Percentiles rank a stretch among this genome's conserved stretches.
phyloP scores from a whole-genome alignment of 2,113 vertebrate genomes.

The Tetrax tetrax region DNA sequence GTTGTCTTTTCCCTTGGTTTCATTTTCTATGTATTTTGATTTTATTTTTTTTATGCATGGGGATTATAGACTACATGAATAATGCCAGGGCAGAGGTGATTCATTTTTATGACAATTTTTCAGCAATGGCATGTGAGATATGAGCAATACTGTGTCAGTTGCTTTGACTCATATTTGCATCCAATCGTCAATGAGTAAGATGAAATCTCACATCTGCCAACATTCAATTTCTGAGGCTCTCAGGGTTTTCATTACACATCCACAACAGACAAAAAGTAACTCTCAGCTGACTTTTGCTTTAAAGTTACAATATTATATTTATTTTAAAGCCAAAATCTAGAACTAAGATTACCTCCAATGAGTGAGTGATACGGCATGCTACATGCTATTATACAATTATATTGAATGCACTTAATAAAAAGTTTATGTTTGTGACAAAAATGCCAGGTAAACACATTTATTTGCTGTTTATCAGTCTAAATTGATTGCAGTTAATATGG shows the following conservation, averaged over 20 bases:
- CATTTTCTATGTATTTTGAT: neutral
- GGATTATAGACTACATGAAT: neutral
- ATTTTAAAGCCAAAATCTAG: neutral
- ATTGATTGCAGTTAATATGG: neutral
- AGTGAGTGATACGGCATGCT: neutral
- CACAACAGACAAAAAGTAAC: neutral
- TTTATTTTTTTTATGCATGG: neutral
- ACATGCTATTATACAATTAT: constrained; percentile 4
- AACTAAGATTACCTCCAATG: neutral
- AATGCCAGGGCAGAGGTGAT: neutral
- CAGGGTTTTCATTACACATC: constrained; percentile 1
- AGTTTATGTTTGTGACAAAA: constrained; percentile 4
- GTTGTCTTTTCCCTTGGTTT: neutral
- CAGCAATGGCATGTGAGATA: neutral
- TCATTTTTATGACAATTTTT: constrained; percentile 32
- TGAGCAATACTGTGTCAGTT: neutral
- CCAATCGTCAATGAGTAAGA: neutral
- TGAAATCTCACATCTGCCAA: constrained; percentile 23
- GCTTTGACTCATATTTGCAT: constrained; percentile 7
- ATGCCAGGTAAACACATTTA: neutral
- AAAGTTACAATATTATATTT: neutral
- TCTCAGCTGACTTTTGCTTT: neutral
- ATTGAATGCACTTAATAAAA: constrained; percentile 10
- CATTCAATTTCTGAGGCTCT: neutral
- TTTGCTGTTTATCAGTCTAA: neutral